Base-by-base conservation (phyloP, 2,113 vertebrate species). In the Elaphurus davidianus region DNA sequence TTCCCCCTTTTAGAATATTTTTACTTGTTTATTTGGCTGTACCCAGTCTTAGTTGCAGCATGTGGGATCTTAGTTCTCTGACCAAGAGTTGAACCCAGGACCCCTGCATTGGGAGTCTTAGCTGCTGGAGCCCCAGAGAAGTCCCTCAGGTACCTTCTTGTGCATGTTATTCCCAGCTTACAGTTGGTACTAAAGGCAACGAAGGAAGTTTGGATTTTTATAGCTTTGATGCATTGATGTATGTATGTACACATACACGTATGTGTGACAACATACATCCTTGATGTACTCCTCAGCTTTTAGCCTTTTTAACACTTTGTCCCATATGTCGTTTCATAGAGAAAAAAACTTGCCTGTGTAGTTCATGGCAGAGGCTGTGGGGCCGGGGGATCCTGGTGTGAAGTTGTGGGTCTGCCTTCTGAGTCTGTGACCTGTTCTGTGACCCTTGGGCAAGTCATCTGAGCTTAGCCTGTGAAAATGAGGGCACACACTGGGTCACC, bases 351-450 rank as follows among this genome's bases (percentile, higher is more conserved):
- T 64, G 7, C 16, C 36, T 25, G 2, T 50, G 57, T 11, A 57
- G 4, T 33, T 50, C 21, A n/a, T 13, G 0, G 30, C 16, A 1
- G 13, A 50, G 19, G 4, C 23, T 28, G 0, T 4, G 23, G 78
- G 28, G 6, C 91, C n/a, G 28, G 33, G 8, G 9, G 62, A 79
- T n/a, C 47, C 16, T 12, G 11, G 0, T 2, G 13, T 19, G 43
- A 74, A 52, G 85, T 12, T 1, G 1, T 17, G 2, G 5, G 40
- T 28, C 36, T 27, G 4, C 0, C 0, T 76, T 43, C 40, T 45
- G 62, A n/a, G 59, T 7, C 40, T 13, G 2, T 23, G 21, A 67
- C 28, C 28, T 79, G 33, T 50, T 28, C 4, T 36, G 78, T 84
- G 76, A 54, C 52, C 14, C 60, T 27, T 12, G 62, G 40, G 17